These are phyloP conservation scores for Ochotona princeps DNA, from an alignment of 2,113 vertebrate genomes.

Conservation along the genomic window DNA sequence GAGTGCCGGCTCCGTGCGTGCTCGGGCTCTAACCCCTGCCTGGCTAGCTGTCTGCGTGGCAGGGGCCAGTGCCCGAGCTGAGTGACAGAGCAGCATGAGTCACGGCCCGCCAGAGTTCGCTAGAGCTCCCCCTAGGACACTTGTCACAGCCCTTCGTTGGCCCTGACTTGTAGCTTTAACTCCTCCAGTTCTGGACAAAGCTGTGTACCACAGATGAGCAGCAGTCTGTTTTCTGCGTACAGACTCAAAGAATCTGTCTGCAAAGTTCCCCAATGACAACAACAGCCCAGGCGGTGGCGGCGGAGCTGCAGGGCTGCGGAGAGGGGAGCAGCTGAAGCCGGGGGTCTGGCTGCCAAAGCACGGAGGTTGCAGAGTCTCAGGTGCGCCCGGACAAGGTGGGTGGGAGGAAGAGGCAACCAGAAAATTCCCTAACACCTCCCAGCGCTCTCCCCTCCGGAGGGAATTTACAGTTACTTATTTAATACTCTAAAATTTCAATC, in stretches of 20 bases:
- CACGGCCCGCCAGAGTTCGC: conserved; percentile 80
- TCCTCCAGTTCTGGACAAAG: conserved; percentile 71
- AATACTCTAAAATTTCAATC: conserved; percentile 41
- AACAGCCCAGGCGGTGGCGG: neutral
- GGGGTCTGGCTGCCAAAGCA: conserved; percentile 1
- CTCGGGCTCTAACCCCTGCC: conserved; percentile 80
- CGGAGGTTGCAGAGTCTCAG: conserved; percentile 47
- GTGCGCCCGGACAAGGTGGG: neutral
- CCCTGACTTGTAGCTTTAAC: conserved; percentile 75
- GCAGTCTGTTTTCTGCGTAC: conserved; percentile 39
- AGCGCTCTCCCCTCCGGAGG: neutral
- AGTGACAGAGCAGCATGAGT: conserved; percentile 84
- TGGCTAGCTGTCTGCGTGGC: conserved; percentile 79
- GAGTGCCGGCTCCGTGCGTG: conserved; percentile 39
- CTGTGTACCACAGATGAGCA: conserved; percentile 33
- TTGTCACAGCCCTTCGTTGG: conserved; percentile 78
- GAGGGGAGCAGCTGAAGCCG: neutral
- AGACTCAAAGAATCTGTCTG: conserved; percentile 51
- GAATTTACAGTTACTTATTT: conserved; percentile 51
- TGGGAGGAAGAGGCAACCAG: conserved; percentile 27
- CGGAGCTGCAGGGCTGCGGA: neutral
- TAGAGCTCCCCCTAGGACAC: conserved; percentile 87
- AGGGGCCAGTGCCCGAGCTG: conserved; percentile 80
- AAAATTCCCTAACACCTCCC: conserved; percentile 56
- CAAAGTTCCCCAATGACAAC: conserved; percentile 54